Percentiles rank a stretch among this genome's conserved stretches.
These are phyloP conservation scores for Drosophila azteca DNA, from an alignment of 1,140 invertebrate genomes.

Conservation along the genomic window DNA sequence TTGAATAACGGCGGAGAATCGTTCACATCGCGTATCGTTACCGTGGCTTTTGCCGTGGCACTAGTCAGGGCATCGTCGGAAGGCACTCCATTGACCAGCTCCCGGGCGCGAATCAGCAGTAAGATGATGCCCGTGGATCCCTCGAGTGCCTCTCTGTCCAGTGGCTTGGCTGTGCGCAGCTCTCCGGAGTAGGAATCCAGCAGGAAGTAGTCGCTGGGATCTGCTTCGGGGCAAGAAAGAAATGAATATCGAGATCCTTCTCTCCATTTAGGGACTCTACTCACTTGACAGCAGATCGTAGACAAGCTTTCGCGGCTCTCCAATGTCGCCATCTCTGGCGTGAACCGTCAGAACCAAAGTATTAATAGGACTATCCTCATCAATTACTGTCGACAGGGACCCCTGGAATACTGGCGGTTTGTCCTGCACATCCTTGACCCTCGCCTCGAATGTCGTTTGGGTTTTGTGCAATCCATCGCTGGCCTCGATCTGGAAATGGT, in stretches of 20 bases:
- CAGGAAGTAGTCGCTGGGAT: constrained; percentile 94
- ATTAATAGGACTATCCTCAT: constrained; percentile 93
- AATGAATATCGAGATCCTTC: too few relatives aligned
- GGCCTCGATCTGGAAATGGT: constrained; percentile 88
- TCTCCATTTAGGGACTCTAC: constrained; percentile 57
- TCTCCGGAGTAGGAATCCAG: constrained; percentile 91
- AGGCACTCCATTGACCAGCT: constrained; percentile 89
- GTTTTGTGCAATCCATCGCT: constrained; percentile 90
- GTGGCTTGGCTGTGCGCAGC: constrained; percentile 91
- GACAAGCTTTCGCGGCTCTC: constrained; percentile 90
- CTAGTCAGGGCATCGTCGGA: constrained; percentile 88
- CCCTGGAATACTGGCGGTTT: constrained; percentile 92
- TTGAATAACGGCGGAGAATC: constrained; percentile 95
- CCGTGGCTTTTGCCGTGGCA: constrained; percentile 88
- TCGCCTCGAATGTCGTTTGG: constrained; percentile 89
- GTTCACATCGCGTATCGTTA: constrained; percentile 96
- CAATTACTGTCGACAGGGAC: constrained; percentile 90
- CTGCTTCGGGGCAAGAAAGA: constrained; percentile 82
- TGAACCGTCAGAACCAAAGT: constrained; percentile 91
- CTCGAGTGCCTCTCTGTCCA: constrained; percentile 92
- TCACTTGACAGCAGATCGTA: constrained; percentile 93
- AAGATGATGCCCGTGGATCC: constrained; percentile 91
- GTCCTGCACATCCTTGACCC: constrained; percentile 92
- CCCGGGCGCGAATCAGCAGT: constrained; percentile 89
- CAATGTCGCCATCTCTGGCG: constrained; percentile 92